phyloP scores from a whole-genome alignment of 2,888 invertebrate genomes.

The Altica lythri region DNA sequence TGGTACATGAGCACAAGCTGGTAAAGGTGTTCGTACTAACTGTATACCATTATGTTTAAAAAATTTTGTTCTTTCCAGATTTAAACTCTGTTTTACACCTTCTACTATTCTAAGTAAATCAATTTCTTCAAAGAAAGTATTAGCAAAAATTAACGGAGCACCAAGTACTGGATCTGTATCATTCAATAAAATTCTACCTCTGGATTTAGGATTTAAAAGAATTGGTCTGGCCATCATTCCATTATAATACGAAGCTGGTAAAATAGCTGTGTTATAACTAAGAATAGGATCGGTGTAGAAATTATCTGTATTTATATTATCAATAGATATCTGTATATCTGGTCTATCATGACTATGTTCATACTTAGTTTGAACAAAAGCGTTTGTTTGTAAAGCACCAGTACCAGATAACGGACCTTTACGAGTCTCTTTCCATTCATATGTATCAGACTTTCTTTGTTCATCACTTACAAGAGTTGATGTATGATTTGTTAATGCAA shows the following conservation, averaged over 20 bases:
- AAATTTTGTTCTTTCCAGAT: slow-evolving; percentile 64
- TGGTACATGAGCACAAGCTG: slow-evolving; percentile 61
- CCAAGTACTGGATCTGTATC: slow-evolving; percentile 73
- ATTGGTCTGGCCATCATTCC: slow-evolving; percentile 67
- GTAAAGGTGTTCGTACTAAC: slow-evolving; percentile 63
- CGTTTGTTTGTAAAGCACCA: slow-evolving; percentile 62
- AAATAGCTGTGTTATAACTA: slow-evolving; percentile 53
- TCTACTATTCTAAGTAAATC: slow-evolving; percentile 67
- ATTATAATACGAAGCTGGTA: slow-evolving; percentile 67
- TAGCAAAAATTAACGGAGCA: slow-evolving; percentile 73
- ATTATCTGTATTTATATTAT: slow-evolving; percentile 63
- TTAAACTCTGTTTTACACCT: slow-evolving; percentile 64
- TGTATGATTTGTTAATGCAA: slow-evolving; percentile 63
- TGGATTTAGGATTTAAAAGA: slow-evolving; percentile 66
- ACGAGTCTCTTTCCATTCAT: slow-evolving; percentile 55
- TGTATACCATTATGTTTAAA: slow-evolving; percentile 63
- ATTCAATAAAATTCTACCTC: slow-evolving; percentile 67
- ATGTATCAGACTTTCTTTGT: slow-evolving; percentile 57
- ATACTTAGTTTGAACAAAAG: slow-evolving; percentile 66
- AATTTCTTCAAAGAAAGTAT: slow-evolving; percentile 66
- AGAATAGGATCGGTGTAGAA: slow-evolving; percentile 63
- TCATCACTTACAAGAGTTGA: slow-evolving; percentile 58
- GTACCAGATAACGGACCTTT: slow-evolving; percentile 63
- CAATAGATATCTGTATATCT: slow-evolving; percentile 71
- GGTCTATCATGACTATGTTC: slow-evolving; percentile 59